These are phyloP conservation scores for Danio choprae DNA, from an alignment of 2,797 vertebrate genomes.

Conservation along the genomic window DNA sequence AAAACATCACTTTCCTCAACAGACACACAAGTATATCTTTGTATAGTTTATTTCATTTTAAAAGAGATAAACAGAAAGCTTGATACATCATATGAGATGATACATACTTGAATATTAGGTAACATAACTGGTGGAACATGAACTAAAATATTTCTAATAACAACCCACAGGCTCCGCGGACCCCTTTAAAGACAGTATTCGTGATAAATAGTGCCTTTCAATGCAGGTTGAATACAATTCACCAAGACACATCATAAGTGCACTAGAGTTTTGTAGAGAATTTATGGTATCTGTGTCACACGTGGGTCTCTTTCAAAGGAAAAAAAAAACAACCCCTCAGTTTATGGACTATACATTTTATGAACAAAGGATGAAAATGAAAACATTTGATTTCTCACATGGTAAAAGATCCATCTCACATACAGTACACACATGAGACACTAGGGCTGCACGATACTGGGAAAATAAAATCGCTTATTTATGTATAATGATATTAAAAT, in stretches of 20 bases:
- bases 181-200: slow-evolving; percentile 60
- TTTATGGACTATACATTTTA: slow-evolving; percentile 23
- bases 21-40: slow-evolving; percentile 15
- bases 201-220: slow-evolving; percentile 66
- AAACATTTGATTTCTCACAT: slow-evolving; percentile 41
- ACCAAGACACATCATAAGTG: slow-evolving; percentile 70
- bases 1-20: background rate
- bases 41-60: slow-evolving; percentile 79
- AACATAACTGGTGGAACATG: slow-evolving; percentile 71
- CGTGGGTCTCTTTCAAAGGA: slow-evolving; percentile 20
- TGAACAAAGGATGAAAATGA: slow-evolving; percentile 6
- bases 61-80: slow-evolving; percentile 73
- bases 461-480: no score
- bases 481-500: no score
- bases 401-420: slow-evolving; percentile 7
- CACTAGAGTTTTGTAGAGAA: slow-evolving; percentile 41
- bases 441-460: no score
- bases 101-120: slow-evolving; percentile 78
- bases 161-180: slow-evolving; percentile 59
- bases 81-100: slow-evolving; percentile 75
- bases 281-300: slow-evolving; percentile 13
- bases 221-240: slow-evolving; percentile 71
- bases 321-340: slow-evolving; percentile 24
- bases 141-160: slow-evolving; percentile 66
- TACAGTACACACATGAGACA: background rate